Evolutionary conservation across 2,888 invertebrate genomes (phyloP).

Genomic region (Thecophora atra): DNA sequence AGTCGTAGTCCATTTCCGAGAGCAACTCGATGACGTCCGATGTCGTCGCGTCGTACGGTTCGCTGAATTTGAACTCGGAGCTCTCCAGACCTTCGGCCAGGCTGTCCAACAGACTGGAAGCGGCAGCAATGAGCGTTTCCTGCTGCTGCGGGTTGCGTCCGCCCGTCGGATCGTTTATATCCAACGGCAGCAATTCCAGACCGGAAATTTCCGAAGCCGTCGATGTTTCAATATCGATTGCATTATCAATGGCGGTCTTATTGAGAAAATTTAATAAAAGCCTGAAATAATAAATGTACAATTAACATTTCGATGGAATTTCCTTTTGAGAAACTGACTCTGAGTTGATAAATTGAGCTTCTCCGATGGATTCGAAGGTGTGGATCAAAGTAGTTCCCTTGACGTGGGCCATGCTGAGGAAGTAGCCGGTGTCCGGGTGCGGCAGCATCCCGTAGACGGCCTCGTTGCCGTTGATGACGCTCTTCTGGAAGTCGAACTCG

Average conservation of each 20-base stretch:
- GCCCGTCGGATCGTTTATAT: slow-evolving; percentile 63
- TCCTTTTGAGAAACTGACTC: slow-evolving; percentile 52
- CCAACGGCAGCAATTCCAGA: slow-evolving; percentile 57
- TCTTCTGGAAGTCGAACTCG: slow-evolving; percentile 65
- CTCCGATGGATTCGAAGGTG: slow-evolving; percentile 65
- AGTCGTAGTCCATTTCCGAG: slow-evolving; percentile 63
- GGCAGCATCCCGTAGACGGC: slow-evolving; percentile 62
- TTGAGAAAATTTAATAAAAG: slow-evolving; percentile 60
- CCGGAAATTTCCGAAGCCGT: slow-evolving; percentile 59
- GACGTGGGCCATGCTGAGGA: slow-evolving; percentile 62
- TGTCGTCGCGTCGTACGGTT: slow-evolving; percentile 64
- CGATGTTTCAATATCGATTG: slow-evolving; percentile 64
- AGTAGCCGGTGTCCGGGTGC: slow-evolving; percentile 62
- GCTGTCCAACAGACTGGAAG: slow-evolving; percentile 58
- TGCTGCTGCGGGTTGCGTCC: slow-evolving; percentile 63
- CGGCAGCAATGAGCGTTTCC: slow-evolving; percentile 57
- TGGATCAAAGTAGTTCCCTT: slow-evolving; percentile 65
- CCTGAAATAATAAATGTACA: slow-evolving; percentile 44
- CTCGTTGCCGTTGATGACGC: slow-evolving; percentile 65
- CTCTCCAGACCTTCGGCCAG: slow-evolving; percentile 65
- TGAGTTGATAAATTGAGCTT: slow-evolving; percentile 64
- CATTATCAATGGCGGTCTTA: slow-evolving; percentile 63
- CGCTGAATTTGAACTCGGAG: slow-evolving; percentile 62
- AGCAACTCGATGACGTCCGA: slow-evolving; percentile 64
- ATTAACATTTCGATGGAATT: neutral